These are phyloP conservation scores for Podiceps cristatus DNA, from an alignment of 2,113 vertebrate genomes.

Conservation along the genomic window DNA sequence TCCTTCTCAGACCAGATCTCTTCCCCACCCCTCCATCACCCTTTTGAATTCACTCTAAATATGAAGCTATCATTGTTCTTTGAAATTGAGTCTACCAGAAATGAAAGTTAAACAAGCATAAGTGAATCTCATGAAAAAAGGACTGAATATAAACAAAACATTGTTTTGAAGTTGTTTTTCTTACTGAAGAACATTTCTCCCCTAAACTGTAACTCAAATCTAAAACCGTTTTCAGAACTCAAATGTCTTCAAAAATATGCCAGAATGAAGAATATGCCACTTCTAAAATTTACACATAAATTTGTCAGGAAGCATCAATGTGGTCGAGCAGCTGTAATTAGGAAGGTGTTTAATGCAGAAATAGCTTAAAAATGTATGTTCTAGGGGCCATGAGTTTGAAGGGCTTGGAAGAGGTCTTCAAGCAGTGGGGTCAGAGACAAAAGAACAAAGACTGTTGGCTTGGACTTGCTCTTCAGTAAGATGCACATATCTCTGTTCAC, in stretches of 20 bases:
- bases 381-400: background rate
- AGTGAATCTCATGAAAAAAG: background rate
- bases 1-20: background rate
- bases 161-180: slow-evolving; percentile 19
- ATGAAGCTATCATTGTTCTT: background rate
- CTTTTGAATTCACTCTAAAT: background rate
- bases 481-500: background rate
- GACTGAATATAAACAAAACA: slow-evolving; percentile 9
- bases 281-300: background rate
- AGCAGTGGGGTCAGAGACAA: background rate
- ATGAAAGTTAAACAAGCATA: background rate
- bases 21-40: background rate
- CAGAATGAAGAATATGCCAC: background rate
- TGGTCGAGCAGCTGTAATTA: background rate
- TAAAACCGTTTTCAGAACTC: background rate
- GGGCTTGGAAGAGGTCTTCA: background rate
- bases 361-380: background rate
- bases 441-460: background rate
- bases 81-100: background rate
- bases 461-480: background rate
- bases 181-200: background rate
- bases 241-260: background rate
- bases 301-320: background rate
- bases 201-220: background rate
- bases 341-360: background rate